Evolutionary conservation across 2,888 invertebrate genomes (phyloP), one percentile per base, ranked within the genome.

Genomic region (Tachina lurida): DNA sequence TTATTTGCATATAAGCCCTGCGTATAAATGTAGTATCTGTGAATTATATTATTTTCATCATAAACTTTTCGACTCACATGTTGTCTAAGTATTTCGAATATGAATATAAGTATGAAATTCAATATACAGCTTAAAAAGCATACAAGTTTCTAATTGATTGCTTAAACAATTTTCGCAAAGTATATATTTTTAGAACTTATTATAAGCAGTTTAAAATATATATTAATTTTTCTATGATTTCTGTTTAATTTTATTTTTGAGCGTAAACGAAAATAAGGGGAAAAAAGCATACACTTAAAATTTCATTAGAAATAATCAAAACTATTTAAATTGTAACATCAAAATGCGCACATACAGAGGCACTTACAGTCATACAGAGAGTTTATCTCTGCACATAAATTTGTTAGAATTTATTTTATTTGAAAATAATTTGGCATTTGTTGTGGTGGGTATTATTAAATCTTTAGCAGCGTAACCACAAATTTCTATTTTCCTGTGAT

Each of bases 401-500:
- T 65, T 47, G 15, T 45, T 31, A 19, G 54, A 45, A 76, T 65
- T 65, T 19, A 76, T 58, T 77, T 43, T 65, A 76, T 65, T 77
- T 49, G 19, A 67, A 58, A 68, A 77, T 60, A 77, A 67, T 77
- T 77, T 56, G n/a, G 43, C 39, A 58, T 47, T 45, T 67, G 49
- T 52, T 70, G 15, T 12, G 65, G 19, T 52, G 54, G 63, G 75
- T 75, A 65, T 82, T 79, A 79, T 75, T 67, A 83, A 79, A 86
- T 80, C 86, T 68, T 79, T 77, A 77, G 70, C 81, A 78, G 63
- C 71, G 79, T 79, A 78, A 82, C 87, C 87, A 83, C 84, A 85
- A 87, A 83, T 84, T 83, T 83, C 83, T 65, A 80, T 87, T 83
- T 85, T 76, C 63, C 65, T 75, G 73, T 84, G 83, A 83, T 82